phyloP scores from a whole-genome alignment of 2,888 invertebrate genomes.

The Eupeodes luniger region DNA sequence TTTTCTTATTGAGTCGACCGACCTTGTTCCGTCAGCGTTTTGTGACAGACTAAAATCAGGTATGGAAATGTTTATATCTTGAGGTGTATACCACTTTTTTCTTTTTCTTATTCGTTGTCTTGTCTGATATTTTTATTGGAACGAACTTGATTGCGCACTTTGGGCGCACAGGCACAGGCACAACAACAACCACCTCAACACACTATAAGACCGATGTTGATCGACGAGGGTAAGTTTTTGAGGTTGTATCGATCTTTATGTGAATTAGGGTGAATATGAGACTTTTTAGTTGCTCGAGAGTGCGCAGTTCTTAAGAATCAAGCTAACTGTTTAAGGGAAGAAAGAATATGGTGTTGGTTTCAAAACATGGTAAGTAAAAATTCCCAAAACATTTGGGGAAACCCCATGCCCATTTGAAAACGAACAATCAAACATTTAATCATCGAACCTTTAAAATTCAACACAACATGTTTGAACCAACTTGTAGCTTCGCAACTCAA shows the following conservation, averaged over 20 bases:
- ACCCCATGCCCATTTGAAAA: not conserved
- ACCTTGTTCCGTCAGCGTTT: slow-evolving; percentile 84
- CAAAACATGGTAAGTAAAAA: not conserved
- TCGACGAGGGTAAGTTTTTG: slow-evolving; percentile 58
- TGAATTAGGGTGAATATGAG: slow-evolving; percentile 16
- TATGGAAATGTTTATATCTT: slow-evolving; percentile 77
- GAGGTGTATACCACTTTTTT: slow-evolving; percentile 74
- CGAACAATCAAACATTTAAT: too few relatives aligned
- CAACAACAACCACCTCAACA: slow-evolving; percentile 31
- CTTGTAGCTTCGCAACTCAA: slow-evolving; percentile 10
- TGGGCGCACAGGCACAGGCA: slow-evolving; percentile 50
- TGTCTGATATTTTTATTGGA: slow-evolving; percentile 46
- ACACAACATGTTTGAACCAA: not conserved
- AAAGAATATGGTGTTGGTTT: not conserved
- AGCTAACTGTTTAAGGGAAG: slow-evolving; percentile 24
- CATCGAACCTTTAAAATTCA: not conserved
- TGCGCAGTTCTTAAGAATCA: slow-evolving; percentile 22
- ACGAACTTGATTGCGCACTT: slow-evolving; percentile 76
- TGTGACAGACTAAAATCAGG: slow-evolving; percentile 83
- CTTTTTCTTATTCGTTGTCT: slow-evolving; percentile 18
- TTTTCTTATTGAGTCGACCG: slow-evolving; percentile 76
- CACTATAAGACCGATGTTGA: not conserved
- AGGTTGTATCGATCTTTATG: slow-evolving; percentile 29
- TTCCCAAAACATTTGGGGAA: slow-evolving; percentile 14
- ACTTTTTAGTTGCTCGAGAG: slow-evolving; percentile 18